Base-by-base conservation (phyloP, 2,113 vertebrate species). In the Nothobranchius kuhntae region DNA sequence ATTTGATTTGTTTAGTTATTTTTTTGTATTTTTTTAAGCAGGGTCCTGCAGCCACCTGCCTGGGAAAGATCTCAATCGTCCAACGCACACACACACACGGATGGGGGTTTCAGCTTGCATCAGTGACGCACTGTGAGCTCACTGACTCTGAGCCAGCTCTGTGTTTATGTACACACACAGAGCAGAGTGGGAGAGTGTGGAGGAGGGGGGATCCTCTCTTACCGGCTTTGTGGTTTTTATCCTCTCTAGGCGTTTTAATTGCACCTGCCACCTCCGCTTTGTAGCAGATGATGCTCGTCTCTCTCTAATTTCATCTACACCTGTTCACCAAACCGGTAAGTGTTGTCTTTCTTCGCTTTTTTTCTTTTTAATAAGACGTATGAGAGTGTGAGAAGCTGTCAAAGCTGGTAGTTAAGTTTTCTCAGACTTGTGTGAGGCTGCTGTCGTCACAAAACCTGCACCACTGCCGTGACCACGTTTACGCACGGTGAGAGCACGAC, bases 81-180 rank as follows among this genome's bases (percentile, higher is more conserved):
- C 1, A 1, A 45, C 9, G 4, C 40, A 42, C 40, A 42, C 40
- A 42, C 40, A 42, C 40, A 42, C 40, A 42, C 40, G 8, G 13
- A 38, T 61, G 51, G 69, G 76, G 81, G 87, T 86, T 86, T 86
- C 83, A 73, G 47, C 66, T 86, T 82, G 80, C 80, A 80, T 65
- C 71, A 8, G 78, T 90, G 90, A 91, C 91, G 89, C 86, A 79
- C 65, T 44, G 80, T 85, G 85, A 89, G 77, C 81, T 89, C 82
- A 86, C 77, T 14, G 26, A 78, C 79, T 85, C 73, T 14, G n/a
- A 80, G 56, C 66, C 57, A 66, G 58, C 77, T 79, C 73, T 59
- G 71, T 78, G 73, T 83, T 82, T 83, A 64, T 79, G 72, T 61
- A 7, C 68, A 64, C 64, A 61, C 42, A 47, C 55, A 48, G 46